Evolutionary conservation across 2,113 vertebrate species (phyloP).

Genomic region (Maccullochella peelii): DNA sequence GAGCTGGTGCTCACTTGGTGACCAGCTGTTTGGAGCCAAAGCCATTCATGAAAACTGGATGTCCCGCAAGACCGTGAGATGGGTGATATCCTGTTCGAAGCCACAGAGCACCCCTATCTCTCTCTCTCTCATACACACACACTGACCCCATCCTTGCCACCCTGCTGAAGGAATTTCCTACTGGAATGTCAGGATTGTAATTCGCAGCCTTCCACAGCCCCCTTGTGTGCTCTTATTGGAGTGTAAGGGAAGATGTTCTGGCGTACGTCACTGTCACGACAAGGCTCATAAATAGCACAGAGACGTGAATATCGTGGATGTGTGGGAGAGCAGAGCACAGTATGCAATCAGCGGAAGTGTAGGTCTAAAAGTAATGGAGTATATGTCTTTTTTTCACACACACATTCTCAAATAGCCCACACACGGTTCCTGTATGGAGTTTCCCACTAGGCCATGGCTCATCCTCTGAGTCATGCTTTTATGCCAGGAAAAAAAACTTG

Average conservation of each 20-base stretch:
- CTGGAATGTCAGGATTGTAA: constrained; percentile 56
- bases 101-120: constrained; percentile 9
- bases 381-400: constrained; percentile 11
- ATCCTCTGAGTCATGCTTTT: constrained; percentile 76
- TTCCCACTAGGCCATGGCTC: constrained; percentile 67
- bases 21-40: constrained; percentile 28
- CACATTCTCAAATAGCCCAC: constrained; percentile 54
- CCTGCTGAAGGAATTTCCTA: constrained; percentile 57
- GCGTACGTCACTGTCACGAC: constrained; percentile 49
- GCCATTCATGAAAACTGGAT: constrained; percentile 33
- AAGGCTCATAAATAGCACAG: constrained; percentile 54
- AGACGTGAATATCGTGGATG: constrained; percentile 27
- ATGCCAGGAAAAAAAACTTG: constrained; percentile 42
- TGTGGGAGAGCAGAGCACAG: constrained; percentile 45
- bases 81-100: constrained; percentile 5
- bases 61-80: background rate
- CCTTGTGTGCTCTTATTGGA: background rate
- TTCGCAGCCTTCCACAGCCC: constrained; percentile 18
- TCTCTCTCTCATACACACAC: background rate
- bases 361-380: constrained; percentile 37
- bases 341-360: constrained; percentile 23
- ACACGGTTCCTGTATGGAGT: constrained; percentile 54
- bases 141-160: background rate
- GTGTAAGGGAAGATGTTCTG: constrained; percentile 55
- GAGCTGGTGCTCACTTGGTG: constrained; percentile 14